Evolutionary conservation across 2,888 invertebrate species (phyloP), one percentile per base, ranked within the genome.

Genomic region (Pseudeuparius sepicola): DNA sequence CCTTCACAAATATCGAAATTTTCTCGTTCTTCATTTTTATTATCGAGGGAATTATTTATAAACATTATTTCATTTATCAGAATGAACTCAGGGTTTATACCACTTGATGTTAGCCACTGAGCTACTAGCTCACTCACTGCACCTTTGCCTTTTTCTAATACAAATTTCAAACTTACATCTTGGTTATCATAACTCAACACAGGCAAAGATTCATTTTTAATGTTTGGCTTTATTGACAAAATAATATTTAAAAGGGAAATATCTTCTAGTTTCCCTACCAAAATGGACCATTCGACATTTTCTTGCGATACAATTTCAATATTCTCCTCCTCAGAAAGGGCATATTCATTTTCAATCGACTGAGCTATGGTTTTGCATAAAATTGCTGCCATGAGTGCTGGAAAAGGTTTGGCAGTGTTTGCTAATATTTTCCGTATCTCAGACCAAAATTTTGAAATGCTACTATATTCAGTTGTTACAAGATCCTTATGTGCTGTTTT

Each of bases 81-180:
- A 29, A 80, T 60, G 39, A 69, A 66, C 42, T 69, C 63, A 0
- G 87, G 84, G 51, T 77, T 66, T 4, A 85, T 64, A 7, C 84
- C 82, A 45, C 78, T 71, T 12, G 75, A 69, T 32, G 80, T 77
- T 13, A 92, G 65, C 88, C 92, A 93, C 55, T 82, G 81, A 1
- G 89, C 84, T 25, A 89, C 81, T 33, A 89, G 63, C 59, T 93
- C 92, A 1, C 88, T 84, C 5, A 93, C 78, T n/a, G 85, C 83
- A 18, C 92, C 90, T 67, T 36, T 71, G 2, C 77, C 78, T 50
- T 72, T 69, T 18, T 67, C 67, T 24, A 78, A 67, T 39, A 80
- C 71, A 40, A 70, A 73, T 53, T 75, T 77, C 16, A 80, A 61
- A 58, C 78, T 79, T 36, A 78, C 70, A 49, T 73, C 71, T 1